Base-by-base conservation (phyloP, 2,113 vertebrate species). In the Cyphomyrus plagiostoma region DNA sequence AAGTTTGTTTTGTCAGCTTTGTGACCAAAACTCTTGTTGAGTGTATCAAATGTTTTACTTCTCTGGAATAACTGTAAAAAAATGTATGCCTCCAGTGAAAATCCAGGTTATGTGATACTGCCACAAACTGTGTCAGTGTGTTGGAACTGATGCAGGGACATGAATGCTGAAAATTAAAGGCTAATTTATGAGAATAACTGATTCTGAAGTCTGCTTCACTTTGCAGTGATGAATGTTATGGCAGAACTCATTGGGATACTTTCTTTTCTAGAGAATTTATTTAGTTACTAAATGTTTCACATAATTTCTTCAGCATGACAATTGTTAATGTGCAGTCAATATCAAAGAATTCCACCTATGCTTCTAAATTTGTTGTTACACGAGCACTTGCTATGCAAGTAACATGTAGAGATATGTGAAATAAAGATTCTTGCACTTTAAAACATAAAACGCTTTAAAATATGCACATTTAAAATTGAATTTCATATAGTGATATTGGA, bases 301-400 rank as follows among this genome's bases (percentile, higher is more conserved):
- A 45, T 84, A 6, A 45, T 45, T 45, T 82, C 39, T 45, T 45
- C 30, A 45, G 42, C 42, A 45, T 45, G 35, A 39, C 30, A 84
- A 9, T 23, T 84, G 23, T 84, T 84, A 48, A 45, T 46, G 82
- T 84, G 82, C 21, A 84, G 45, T 48, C 35, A 42, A 42, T 45
- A 45, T 42, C 39, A 80, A 82, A 45, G 19, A 45, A 82, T 62
- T 89, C 52, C 77, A 85, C 19, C 86, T 46, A 52, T 58, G 74
- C 52, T 86, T 88, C 49, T 42, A 35, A 26, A 39, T 88, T 35
- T 50, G 19, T 66, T 35, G 83, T 45, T 48, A 84, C 53, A 45
- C 46, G 17, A 88, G 86, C 88, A 92, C 91, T 92, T 92, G 93
- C 91, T 94, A 93, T 92, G 90, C 91, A 92, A 92, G 91, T 91